A percentile compares a stretch with the other conserved stretches of the same genome.
phyloP scores from a whole-genome alignment of 2,888 invertebrate species.

The Agrenia bidenticulata region DNA sequence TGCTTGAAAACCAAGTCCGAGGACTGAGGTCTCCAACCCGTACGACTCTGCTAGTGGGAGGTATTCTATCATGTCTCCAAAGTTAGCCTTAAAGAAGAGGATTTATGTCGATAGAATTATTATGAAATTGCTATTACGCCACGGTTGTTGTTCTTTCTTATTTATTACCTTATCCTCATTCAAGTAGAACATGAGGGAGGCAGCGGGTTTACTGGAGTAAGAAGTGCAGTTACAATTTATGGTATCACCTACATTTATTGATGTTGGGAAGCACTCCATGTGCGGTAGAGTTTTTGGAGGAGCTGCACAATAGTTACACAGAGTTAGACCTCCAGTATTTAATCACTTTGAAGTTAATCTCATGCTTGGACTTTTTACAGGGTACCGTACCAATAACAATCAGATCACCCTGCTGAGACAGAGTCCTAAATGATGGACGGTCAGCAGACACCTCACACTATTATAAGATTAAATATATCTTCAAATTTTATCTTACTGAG shows the following conservation, averaged over 20 bases:
- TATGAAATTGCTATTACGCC: slow-evolving; percentile 35
- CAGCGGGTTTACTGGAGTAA: slow-evolving; percentile 41
- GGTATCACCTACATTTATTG: slow-evolving; percentile 33
- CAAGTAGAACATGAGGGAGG: slow-evolving; percentile 43
- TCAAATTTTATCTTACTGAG: too few species aligned
- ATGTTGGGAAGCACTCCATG: slow-evolving; percentile 34
- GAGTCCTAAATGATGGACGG: slow-evolving; percentile 49
- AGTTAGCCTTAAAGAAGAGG: slow-evolving; percentile 46
- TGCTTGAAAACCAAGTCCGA: slow-evolving; percentile 48
- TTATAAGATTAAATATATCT: slow-evolving; percentile 43
- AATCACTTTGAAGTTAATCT: slow-evolving; percentile 4
- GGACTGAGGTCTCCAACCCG: slow-evolving; percentile 51
- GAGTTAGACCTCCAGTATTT: slow-evolving; percentile 12
- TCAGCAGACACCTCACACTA: slow-evolving; percentile 52
- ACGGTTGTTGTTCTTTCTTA: slow-evolving; percentile 35
- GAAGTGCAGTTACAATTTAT: slow-evolving; percentile 43
- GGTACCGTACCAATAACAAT: slow-evolving; percentile 47
- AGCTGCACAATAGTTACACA: slow-evolving; percentile 31
- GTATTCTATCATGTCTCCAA: slow-evolving; percentile 48
- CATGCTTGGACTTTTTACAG: neutral
- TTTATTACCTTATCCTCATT: slow-evolving; percentile 42
- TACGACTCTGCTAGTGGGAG: slow-evolving; percentile 45
- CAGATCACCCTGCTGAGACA: slow-evolving; percentile 40
- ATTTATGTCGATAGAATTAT: too few species aligned
- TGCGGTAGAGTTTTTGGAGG: slow-evolving; percentile 40